Evolutionary conservation across 2,888 invertebrate species (phyloP), one percentile per base, ranked within the genome.

Genomic region (Drosophila affinis): DNA sequence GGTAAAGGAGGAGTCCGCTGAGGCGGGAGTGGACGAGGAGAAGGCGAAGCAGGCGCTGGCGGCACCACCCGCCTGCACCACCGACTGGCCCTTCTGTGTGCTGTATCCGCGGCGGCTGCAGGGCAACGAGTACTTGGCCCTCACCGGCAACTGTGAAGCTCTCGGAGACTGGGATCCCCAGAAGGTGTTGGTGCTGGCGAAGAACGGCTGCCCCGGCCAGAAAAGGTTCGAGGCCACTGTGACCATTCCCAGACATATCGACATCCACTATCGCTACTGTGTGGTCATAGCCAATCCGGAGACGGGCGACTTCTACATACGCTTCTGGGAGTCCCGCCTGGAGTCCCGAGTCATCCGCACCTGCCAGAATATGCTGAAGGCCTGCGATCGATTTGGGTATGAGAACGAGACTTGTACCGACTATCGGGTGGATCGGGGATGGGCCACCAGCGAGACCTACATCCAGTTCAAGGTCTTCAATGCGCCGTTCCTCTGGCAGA

Each of bases 391-490:
- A 56, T 96, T 96, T 92, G 97, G 97, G 44, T 93, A 93, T 79
- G 93, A 94, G 82, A 93, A 94, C 83, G 93, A 93, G 78, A 93
- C 93, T 81, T 93, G 94, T 81, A 93, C 93, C 12, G 91, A 92
- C 29, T 91, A 91, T 72, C 93, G 93, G 73, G 92, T 96, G n/a
- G 95, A 95, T 86, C 93, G 94, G 75, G 97, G 97, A 9, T 98
- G 97, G 97, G 93, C 97, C 21, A 97, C 95, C 27, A 93, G 94
- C 72, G 96, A 97, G 90, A 95, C 95, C n/a, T 93, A 95, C 65
- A 93, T 98, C 56, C 97, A 97, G 89, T 94, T 98, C 74, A 96
- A 96, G 91, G 93, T 97, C 82, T 94, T 95, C 81, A 95, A 96
- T 82, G 95, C 95, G 88, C 96, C 97, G 1, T 94, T 97, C 55